phyloP scores from a whole-genome alignment of 2,888 invertebrate genomes.

The Antheraea assamensis region DNA sequence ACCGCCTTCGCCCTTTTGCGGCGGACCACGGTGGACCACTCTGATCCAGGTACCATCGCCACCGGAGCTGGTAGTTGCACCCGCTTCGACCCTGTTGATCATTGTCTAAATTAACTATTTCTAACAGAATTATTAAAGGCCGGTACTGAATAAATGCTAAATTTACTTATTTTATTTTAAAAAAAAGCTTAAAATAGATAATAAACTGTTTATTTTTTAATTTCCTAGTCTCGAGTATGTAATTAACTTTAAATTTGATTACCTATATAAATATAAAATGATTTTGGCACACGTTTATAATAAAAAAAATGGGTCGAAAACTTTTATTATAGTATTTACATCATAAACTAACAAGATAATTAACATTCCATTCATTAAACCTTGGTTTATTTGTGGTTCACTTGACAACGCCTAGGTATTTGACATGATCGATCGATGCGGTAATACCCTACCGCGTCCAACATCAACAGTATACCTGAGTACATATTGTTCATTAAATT shows the following conservation, averaged over 20 bases:
- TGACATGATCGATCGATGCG: conserved; percentile 20
- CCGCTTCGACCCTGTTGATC: too few relatives aligned
- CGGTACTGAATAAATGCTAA: too few relatives aligned
- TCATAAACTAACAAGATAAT: conserved; percentile 10
- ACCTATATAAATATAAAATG: too few relatives aligned
- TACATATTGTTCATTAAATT: conserved; percentile 46
- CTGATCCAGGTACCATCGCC: too few relatives aligned
- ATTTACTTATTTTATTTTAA: background rate
- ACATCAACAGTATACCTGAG: conserved; percentile 15
- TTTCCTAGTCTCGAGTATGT: background rate
- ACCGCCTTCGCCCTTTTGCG: too few relatives aligned
- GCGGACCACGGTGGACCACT: too few relatives aligned
- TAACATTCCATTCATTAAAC: conserved; percentile 21
- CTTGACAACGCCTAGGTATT: conserved; percentile 24
- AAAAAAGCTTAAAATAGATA: too few relatives aligned
- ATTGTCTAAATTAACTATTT: too few relatives aligned
- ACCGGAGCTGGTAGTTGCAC: too few relatives aligned
- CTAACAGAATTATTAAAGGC: too few relatives aligned
- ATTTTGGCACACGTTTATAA: background rate
- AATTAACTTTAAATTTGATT: too few relatives aligned
- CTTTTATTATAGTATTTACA: background rate
- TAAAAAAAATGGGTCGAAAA: background rate
- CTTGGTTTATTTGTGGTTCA: conserved; percentile 18
- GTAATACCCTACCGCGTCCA: conserved; percentile 18
- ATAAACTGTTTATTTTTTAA: background rate